These are phyloP conservation scores for Ahaetulla prasina DNA, from an alignment of 2,113 vertebrate species.

Conservation along the genomic window DNA sequence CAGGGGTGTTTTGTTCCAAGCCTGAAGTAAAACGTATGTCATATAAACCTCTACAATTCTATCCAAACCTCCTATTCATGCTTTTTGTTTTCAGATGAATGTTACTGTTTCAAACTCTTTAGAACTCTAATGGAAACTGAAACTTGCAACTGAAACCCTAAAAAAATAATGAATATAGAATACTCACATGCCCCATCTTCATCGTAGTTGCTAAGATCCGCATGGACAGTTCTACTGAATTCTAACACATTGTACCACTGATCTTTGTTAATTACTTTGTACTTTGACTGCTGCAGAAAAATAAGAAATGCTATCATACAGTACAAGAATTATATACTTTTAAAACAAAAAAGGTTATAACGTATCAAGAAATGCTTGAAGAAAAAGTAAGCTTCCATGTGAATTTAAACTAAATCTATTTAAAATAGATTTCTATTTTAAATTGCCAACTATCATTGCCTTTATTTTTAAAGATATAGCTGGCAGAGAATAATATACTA, in stretches of 20 bases:
- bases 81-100: not conserved
- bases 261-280: constrained; percentile 96
- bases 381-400: not conserved
- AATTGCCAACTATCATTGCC: not conserved
- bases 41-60: not conserved
- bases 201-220: constrained; percentile 96
- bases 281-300: constrained; percentile 87
- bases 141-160: constrained; percentile 18
- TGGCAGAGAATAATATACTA: no score
- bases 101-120: not conserved
- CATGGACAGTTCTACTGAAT: constrained; percentile 92
- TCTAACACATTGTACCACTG: constrained; percentile 98
- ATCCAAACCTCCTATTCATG: not conserved
- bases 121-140: not conserved
- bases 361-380: not conserved
- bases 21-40: not conserved
- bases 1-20: not conserved
- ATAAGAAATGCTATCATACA: constrained; percentile 7
- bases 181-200: constrained; percentile 97
- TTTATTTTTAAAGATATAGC: not conserved
- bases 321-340: not conserved
- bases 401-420: not conserved
- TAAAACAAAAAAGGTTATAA: not conserved
- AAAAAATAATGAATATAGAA: not conserved
- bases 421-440: not conserved